Percentiles rank a stretch among this genome's conserved stretches.
These are phyloP conservation scores for Campoletis raptor DNA, from an alignment of 2,888 invertebrate genomes.

Conservation along the genomic window DNA sequence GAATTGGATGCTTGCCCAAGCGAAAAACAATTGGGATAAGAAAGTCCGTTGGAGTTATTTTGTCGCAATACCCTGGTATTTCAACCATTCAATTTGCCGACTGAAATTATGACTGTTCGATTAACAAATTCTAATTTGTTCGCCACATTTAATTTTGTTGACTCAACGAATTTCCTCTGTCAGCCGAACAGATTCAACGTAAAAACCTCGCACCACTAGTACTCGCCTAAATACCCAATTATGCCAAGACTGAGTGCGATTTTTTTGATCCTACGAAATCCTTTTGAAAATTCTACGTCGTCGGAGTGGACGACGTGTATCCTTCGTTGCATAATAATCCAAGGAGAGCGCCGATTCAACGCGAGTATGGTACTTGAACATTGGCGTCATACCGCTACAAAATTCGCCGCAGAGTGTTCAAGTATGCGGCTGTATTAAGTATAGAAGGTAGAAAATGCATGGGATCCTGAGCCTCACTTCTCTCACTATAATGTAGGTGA, in stretches of 20 bases:
- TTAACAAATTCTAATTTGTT: no score
- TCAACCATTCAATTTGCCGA: neutral
- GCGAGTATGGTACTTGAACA: constrained; percentile 47
- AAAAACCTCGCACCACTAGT: neutral
- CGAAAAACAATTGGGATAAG: neutral
- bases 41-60: neutral
- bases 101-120: no score
- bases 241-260: neutral
- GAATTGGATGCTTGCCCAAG: neutral
- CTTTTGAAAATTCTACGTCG: neutral
- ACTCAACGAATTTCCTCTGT: no score
- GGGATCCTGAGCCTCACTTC: constrained; percentile 41
- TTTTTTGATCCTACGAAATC: neutral
- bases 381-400: constrained; percentile 58
- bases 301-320: neutral
- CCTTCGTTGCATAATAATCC: constrained; percentile 44
- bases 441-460: constrained; percentile 75
- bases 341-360: constrained; percentile 55
- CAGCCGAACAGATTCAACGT: neutral
- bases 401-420: constrained; percentile 40
- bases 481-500: constrained; percentile 80
- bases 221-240: neutral
- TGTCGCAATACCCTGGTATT: neutral
- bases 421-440: constrained; percentile 75
- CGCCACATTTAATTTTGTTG: no score